phyloP scores from a whole-genome alignment of 2,888 invertebrate genomes.

The Criorhina ranunculi region DNA sequence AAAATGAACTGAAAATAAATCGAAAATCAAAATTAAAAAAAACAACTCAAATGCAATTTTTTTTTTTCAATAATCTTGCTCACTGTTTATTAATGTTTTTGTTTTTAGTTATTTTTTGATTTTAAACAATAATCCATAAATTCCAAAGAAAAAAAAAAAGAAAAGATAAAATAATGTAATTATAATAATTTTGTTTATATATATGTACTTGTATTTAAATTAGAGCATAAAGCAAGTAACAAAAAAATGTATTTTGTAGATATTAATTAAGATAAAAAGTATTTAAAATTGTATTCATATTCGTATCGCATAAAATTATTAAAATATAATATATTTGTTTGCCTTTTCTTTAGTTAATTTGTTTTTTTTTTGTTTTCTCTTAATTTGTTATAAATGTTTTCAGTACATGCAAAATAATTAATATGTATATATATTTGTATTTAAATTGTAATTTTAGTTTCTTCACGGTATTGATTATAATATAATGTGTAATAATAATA shows the following conservation, averaged over 20 bases:
- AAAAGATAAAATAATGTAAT: conserved; percentile 43
- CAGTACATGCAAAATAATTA: conserved; percentile 73
- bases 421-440: conserved; percentile 45
- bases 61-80: conserved; percentile 74
- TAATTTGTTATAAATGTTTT: conserved; percentile 66
- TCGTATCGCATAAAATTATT: conserved; percentile 56
- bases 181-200: conserved; percentile 55
- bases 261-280: conserved; percentile 60
- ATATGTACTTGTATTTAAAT: conserved; percentile 46
- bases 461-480: conserved; percentile 57
- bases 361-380: conserved; percentile 35
- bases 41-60: conserved; percentile 62
- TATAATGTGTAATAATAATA: conserved; percentile 52
- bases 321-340: conserved; percentile 34
- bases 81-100: conserved; percentile 66
- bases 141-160: conserved; percentile 54
- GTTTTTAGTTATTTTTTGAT: conserved; percentile 33
- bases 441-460: conserved; percentile 63
- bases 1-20: conserved; percentile 22
- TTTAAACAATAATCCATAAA: conserved; percentile 66
- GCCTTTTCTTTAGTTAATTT: conserved; percentile 46
- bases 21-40: conserved; percentile 49
- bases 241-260: conserved; percentile 48
- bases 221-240: conserved; percentile 63
- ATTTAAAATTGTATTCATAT: conserved; percentile 51